These are phyloP conservation scores for Pachyseris speciosa DNA, from an alignment of 64 coral and sea anemone genomes.

Conservation along the genomic window DNA sequence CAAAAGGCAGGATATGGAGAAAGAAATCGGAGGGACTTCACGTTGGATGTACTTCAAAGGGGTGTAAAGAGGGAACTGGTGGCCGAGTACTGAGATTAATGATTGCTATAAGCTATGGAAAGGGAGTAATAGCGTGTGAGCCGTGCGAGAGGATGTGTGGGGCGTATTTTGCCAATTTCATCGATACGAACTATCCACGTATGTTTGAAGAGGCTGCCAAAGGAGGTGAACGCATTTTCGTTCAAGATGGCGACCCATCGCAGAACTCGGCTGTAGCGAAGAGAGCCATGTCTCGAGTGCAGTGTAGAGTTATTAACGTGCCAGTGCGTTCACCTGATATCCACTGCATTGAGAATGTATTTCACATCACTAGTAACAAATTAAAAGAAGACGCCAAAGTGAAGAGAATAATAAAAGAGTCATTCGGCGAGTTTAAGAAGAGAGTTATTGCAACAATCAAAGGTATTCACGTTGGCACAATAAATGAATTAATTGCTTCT, in stretches of 20 bases:
- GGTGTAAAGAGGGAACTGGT: background rate
- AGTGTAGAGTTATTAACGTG: background rate
- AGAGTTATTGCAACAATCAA: background rate
- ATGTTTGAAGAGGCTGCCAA: constrained; percentile 5
- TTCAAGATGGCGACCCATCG: background rate
- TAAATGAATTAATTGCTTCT: background rate
- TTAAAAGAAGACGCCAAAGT: background rate
- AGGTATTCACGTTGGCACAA: background rate
- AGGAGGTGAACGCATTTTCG: background rate
- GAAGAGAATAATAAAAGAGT: background rate
- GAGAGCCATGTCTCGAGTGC: background rate
- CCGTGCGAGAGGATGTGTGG: background rate
- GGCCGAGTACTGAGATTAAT: constrained; percentile 21
- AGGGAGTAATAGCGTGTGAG: constrained; percentile 10
- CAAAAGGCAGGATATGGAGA: background rate
- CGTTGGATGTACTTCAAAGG: constrained; percentile 35
- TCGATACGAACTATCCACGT: background rate
- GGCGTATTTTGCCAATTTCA: background rate
- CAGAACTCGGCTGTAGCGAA: background rate
- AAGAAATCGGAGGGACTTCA: constrained; percentile 13
- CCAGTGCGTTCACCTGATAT: background rate
- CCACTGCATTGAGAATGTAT: background rate
- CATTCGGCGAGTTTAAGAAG: background rate
- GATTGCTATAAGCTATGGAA: background rate
- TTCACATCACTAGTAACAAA: background rate